phyloP scores from a whole-genome alignment of 2,888 invertebrate genomes.

The Andrena bicolor region DNA sequence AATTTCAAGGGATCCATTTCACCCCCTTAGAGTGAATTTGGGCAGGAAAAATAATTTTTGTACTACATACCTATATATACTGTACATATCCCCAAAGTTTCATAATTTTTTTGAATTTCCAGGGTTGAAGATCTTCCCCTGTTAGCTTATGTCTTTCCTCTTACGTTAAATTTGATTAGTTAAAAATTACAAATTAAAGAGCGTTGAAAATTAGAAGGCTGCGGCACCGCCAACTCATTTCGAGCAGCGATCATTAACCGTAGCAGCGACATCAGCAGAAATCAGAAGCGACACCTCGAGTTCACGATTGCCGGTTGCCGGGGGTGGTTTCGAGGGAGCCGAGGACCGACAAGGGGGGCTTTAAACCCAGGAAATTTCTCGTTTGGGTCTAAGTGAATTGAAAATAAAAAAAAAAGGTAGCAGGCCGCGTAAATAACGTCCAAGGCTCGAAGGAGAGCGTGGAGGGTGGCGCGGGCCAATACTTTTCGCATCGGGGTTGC shows the following conservation, averaged over 20 bases:
- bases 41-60: no score
- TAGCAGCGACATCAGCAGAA: constrained; percentile 37
- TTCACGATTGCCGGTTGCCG: constrained; percentile 36
- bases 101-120: no score
- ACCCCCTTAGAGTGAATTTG: no score
- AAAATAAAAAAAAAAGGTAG: constrained; percentile 71
- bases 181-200: background rate
- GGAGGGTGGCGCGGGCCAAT: constrained; percentile 70
- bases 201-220: no score
- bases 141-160: no score
- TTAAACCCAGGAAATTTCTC: constrained; percentile 73
- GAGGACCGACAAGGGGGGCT: constrained; percentile 36
- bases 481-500: constrained; percentile 72
- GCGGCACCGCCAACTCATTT: background rate
- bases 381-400: constrained; percentile 79
- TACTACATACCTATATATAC: no score
- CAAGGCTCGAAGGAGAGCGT: constrained; percentile 35
- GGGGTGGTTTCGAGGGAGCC: constrained; percentile 23
- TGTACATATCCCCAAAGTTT: no score
- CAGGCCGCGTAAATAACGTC: constrained; percentile 74
- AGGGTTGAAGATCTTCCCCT: no score
- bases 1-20: no score
- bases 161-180: no score
- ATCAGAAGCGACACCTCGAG: constrained; percentile 63
- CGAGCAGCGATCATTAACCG: constrained; percentile 2